A percentile compares a stretch with the other conserved stretches of the same genome.
Evolutionary conservation across 2,113 vertebrate genomes (phyloP).

Genomic region (Indri indri): DNA sequence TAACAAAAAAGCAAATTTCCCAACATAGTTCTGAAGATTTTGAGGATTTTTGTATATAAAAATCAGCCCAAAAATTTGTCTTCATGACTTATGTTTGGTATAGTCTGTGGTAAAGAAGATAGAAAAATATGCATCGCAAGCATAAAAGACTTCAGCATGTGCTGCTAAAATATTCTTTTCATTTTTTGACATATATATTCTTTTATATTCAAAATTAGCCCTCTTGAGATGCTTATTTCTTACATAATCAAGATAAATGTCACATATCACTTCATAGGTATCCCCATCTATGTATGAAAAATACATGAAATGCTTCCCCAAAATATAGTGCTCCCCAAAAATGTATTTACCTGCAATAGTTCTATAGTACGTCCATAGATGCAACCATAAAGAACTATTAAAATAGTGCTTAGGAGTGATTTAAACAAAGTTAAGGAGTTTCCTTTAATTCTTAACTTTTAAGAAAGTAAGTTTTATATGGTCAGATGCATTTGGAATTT

Average conservation of each 20-base stretch:
- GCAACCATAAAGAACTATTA: not conserved
- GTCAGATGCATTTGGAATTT: not conserved
- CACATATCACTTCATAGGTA: accelerated
- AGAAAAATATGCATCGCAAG: not conserved
- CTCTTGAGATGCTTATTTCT: not conserved
- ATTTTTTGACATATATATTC: not conserved
- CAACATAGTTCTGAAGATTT: not conserved
- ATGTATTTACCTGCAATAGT: not conserved
- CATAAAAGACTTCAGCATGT: not conserved
- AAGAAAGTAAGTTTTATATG: not conserved
- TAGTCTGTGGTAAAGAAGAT: not conserved
- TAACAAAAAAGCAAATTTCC: not conserved
- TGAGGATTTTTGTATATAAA: not conserved
- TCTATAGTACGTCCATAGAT: not conserved
- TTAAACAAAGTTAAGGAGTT: not conserved
- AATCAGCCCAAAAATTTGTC: not conserved
- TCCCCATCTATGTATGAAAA: not conserved
- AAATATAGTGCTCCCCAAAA: not conserved
- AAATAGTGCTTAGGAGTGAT: not conserved
- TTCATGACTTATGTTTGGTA: not conserved
- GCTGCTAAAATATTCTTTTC: not conserved
- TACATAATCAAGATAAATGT: not conserved
- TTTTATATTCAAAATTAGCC: not conserved
- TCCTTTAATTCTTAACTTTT: not conserved
- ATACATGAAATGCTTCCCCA: not conserved